Percentiles rank a stretch among this genome's conserved stretches.
Evolutionary conservation across 23 tunicate species (phyloP).

Genomic region (Aplidium turbinatum): DNA sequence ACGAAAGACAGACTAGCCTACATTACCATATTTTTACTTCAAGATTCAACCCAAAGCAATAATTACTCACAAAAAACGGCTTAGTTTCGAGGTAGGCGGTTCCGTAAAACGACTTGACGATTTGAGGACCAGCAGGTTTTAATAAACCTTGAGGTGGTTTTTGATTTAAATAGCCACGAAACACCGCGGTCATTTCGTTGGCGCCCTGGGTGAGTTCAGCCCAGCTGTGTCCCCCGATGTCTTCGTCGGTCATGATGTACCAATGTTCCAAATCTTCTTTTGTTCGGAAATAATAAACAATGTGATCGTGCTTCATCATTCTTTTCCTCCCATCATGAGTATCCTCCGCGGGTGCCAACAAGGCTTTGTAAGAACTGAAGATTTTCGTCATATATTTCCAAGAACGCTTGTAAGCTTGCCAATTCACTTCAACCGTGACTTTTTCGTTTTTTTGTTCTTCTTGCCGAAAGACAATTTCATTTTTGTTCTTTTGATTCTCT

Average conservation of each 20-base stretch:
- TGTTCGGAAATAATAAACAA: slow-evolving; percentile 66
- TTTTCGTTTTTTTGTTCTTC: neutral
- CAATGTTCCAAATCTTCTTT: slow-evolving; percentile 69
- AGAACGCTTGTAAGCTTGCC: slow-evolving; percentile 30
- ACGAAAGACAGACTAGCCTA: too few species aligned
- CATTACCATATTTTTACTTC: too few species aligned
- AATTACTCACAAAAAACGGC: slow-evolving; percentile 84
- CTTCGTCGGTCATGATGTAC: slow-evolving; percentile 93
- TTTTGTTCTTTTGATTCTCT: neutral
- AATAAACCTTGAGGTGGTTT: slow-evolving; percentile 54
- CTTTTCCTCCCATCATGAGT: slow-evolving; percentile 30
- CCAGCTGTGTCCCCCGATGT: slow-evolving; percentile 80
- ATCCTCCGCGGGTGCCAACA: neutral
- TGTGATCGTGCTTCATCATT: slow-evolving; percentile 45
- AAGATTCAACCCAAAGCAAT: too few species aligned
- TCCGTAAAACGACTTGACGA: slow-evolving; percentile 29
- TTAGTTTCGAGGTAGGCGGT: slow-evolving; percentile 69
- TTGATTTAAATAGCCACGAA: slow-evolving; percentile 73
- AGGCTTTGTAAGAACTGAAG: neutral
- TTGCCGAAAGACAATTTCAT: slow-evolving; percentile 19
- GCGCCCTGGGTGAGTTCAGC: slow-evolving; percentile 70
- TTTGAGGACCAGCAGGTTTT: slow-evolving; percentile 1
- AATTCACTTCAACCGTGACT: slow-evolving; percentile 5
- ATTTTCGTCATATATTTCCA: slow-evolving; percentile 11
- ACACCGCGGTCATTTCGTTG: slow-evolving; percentile 81